Evolutionary conservation across 2,797 vertebrate species (phyloP), one percentile per base, ranked within the genome.

Genomic region (Denticeps clupeoides): DNA sequence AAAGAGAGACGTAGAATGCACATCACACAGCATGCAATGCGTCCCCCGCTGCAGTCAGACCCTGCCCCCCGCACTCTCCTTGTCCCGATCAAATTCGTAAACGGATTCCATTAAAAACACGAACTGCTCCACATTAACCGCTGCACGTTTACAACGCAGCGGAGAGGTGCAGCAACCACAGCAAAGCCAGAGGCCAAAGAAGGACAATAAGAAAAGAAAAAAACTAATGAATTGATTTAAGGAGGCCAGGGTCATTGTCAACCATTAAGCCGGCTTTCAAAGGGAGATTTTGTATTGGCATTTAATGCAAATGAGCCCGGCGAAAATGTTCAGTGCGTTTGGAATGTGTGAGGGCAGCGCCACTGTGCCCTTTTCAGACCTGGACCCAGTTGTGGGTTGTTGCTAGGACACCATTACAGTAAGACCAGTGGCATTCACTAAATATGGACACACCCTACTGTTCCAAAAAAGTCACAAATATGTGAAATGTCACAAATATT

Each of bases 161-260:
- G 25, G 31, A 40, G 47, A 68, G 60, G 52, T 53, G 56, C 49
- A 51, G 51, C 23, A 47, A 55, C 41, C 58, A 59, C 52, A 57
- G 33, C 49, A 37, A 41, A 52, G 45, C n/a, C n/a, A n/a, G 47
- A 56, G 33, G 23, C 22, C 45, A 44, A 22, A 9, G 48, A n/a
- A 37, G 15, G 22, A 23, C 35, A 18, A 18, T 38, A 6, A 38
- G 35, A 38, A 38, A 49, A 50, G 27, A 58, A 44, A 58, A 60
- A 47, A 59, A 60, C 63, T 53, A 65, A 63, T 71, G 70, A 77
- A 73, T 69, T 75, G 61, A 71, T 69, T 70, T 67, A 60, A 33
- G 45, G 56, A 55, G 49, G 53, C 45, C 18, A 40, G 59, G 68
- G 57, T 60, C 65, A 51, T 51, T 44, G 48, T 43, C 40, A 50